Evolutionary conservation across 1,140 invertebrate species (phyloP), one percentile per base, ranked within the genome.

Genomic region (Heliconius hewitsoni): DNA sequence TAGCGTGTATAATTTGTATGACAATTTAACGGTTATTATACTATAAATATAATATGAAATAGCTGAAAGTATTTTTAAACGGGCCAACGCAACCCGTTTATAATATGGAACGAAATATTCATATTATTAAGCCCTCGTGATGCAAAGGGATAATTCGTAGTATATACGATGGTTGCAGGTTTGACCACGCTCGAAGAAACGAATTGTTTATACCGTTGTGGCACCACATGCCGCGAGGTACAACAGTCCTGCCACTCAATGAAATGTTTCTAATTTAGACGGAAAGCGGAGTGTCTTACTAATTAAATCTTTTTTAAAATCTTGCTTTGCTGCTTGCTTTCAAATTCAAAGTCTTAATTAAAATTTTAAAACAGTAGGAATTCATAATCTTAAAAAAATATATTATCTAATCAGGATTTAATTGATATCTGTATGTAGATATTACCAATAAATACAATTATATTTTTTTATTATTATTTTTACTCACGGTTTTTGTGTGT

Each of bases 391-490:
- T 6, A 23, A 23, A 11, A 23, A 57, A 9, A 57, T 19, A 46
- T 13, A 57, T n/a, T 57, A 57, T 57, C 55, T 57, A n/a, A 57
- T 57, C 55, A 9, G 55, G n/a, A 57, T 57, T 57, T n/a, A 57
- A 57, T 19, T 23, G 8, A 19, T n/a, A 57, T 57, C 55, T 18
- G n/a, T 57, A 57, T 23, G n/a, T 57, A n/a, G 8, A 9, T 57
- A 57, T 57, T 57, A 9, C 50, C 34, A 37, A 37, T 37, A 52
- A 52, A 18, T 52, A 19, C 50, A 52, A 52, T 1, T 1, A 52
- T 19, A 52, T 18, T 52, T 19, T 16, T 52, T 52, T 52, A 46
- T 16, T 46, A 46, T 46, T 16, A 46, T 46, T 13, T 46, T 46
- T 11, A 16, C 13, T 46, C 42, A 46, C 4, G 42, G 13, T 16